phyloP scores from a whole-genome alignment of 2,797 vertebrate genomes.

The Poecilia gillii region DNA sequence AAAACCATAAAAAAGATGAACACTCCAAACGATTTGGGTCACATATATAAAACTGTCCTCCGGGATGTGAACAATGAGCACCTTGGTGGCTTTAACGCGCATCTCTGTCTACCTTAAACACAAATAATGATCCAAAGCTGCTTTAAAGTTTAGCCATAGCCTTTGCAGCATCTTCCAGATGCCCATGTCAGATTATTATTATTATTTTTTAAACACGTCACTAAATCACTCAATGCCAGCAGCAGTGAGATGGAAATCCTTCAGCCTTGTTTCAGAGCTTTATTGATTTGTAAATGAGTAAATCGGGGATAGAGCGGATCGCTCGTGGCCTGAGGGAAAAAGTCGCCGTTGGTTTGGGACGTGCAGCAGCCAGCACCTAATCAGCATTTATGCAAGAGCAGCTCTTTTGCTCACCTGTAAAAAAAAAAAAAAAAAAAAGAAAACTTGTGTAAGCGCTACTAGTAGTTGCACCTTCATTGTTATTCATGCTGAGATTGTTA shows the following conservation, averaged over 20 bases:
- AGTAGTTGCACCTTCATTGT: neutral
- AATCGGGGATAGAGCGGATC: slow-evolving; percentile 4
- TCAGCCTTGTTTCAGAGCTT: slow-evolving; percentile 58
- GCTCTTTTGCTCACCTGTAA: neutral
- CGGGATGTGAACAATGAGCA: slow-evolving; percentile 29
- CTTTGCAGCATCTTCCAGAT: slow-evolving; percentile 37
- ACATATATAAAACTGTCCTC: slow-evolving; percentile 22
- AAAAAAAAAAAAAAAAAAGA: neutral
- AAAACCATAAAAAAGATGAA: slow-evolving; percentile 28
- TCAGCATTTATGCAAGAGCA: slow-evolving; percentile 43
- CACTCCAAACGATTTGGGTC: slow-evolving; percentile 30
- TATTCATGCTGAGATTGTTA: neutral
- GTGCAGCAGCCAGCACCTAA: slow-evolving; percentile 42
- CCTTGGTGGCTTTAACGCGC: slow-evolving; percentile 5
- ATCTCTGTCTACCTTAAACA: slow-evolving; percentile 10
- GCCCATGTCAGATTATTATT: slow-evolving; percentile 37
- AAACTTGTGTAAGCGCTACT: neutral
- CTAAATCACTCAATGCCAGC: slow-evolving; percentile 35
- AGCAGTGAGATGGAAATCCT: slow-evolving; percentile 28
- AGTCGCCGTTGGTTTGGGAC: slow-evolving; percentile 32
- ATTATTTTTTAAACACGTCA: slow-evolving; percentile 45
- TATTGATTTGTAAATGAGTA: slow-evolving; percentile 63
- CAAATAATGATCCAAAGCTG: slow-evolving; percentile 25
- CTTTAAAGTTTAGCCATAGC: slow-evolving; percentile 39
- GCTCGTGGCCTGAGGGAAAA: slow-evolving; percentile 17